Evolutionary conservation across 1,140 invertebrate species (phyloP).

Genomic region (Heliconius congener): DNA sequence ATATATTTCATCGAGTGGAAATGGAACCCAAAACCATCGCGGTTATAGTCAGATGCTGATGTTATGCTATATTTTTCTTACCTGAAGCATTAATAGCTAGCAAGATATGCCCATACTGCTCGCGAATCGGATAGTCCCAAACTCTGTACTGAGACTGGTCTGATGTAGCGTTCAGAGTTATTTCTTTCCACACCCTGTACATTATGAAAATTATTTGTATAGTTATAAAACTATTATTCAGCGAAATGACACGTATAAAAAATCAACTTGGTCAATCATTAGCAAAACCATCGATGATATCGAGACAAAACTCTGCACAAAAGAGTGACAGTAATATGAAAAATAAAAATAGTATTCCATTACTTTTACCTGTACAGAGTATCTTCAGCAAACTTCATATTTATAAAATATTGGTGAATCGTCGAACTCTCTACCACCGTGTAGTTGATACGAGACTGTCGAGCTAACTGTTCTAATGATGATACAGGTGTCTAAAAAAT

Average conservation of each 20-base stretch:
- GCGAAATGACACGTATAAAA: too few relatives aligned
- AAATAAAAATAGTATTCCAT: background rate
- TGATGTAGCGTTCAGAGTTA: conserved; percentile 89
- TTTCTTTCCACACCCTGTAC: conserved; percentile 92
- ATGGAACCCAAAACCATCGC: too few relatives aligned
- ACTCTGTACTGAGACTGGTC: conserved; percentile 90
- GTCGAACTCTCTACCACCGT: conserved; percentile 91
- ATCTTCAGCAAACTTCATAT: conserved; percentile 95
- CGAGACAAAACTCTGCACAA: too few relatives aligned
- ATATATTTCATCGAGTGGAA: too few relatives aligned
- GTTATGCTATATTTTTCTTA: conserved; percentile 20
- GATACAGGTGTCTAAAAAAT: conserved; percentile 88
- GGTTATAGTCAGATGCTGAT: too few relatives aligned
- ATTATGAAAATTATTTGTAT: background rate
- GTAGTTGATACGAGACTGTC: conserved; percentile 95
- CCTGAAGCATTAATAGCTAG: conserved; percentile 90
- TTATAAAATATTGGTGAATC: conserved; percentile 93
- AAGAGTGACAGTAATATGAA: too few relatives aligned
- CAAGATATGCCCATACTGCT: conserved; percentile 94
- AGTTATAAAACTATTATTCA: too few relatives aligned
- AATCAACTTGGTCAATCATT: too few relatives aligned
- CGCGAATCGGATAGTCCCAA: conserved; percentile 96
- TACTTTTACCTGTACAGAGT: conserved; percentile 88
- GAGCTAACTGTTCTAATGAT: conserved; percentile 92
- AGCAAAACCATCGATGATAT: too few relatives aligned